Evolutionary conservation across 2,797 vertebrate species (phyloP), one percentile per base, ranked within the genome.

Genomic region (Poeciliopsis turneri): DNA sequence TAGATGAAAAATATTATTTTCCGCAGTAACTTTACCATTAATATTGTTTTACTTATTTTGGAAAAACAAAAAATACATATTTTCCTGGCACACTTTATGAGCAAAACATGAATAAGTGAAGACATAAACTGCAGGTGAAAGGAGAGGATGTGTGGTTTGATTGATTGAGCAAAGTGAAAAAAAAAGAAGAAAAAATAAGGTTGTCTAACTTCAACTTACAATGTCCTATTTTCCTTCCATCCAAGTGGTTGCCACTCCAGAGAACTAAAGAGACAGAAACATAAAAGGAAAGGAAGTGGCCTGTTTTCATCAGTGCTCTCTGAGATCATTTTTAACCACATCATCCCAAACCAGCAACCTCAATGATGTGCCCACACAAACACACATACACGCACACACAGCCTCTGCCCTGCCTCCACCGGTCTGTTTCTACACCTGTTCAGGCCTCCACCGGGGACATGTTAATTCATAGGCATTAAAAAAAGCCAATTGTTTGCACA

Each of bases 391-490:
- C 51, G 53, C 77, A 84, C 39, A 73, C 51, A 39, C 71, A 91
- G 81, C 91, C 91, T 88, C 90, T 89, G 88, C 87, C 91, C 86
- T 91, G 89, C 82, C 90, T 92, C 88, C 81, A 90, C 87, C 89
- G 84, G 91, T 94, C 91, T 95, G 93, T 95, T 93, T 92, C 92
- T 94, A 93, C 93, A 94, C 93, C 92, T 94, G 92, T 94, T 95
- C 90, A 89, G 92, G 90, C 86, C 94, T 92, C 91, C 93, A 94
- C 92, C 88, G 89, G 94, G 93, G 93, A 95, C 93, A 95, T 96
- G 95, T 95, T 96, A 96, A 96, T 96, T 96, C 94, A 96, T 82
- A 95, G 94, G 94, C 93, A 95, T 95, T 96, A 95, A 96, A 96
- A 94, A 96, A 95, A 55, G 93, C 90, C 91, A 92, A 95, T 95